Conservation (phyloP, 2,113 vertebrate species). For the Nyctibius bracteatus region DNA sequence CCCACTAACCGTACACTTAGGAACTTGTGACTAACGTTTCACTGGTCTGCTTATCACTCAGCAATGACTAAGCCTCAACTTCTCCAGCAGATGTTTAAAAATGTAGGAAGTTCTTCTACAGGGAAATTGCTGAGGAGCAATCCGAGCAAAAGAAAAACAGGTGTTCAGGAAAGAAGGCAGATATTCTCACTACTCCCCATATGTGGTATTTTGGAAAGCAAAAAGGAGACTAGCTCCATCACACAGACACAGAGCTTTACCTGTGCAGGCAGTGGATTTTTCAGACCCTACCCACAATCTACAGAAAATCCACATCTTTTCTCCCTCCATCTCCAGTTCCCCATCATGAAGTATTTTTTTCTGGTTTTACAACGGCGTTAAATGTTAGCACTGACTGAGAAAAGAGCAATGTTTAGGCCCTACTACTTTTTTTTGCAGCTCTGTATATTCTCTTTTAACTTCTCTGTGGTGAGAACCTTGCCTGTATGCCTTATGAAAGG, state of each 20-base stretch:
- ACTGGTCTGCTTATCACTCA: not conserved
- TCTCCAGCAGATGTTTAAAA: not conserved
- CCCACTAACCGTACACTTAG: not conserved
- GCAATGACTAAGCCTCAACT: not conserved
- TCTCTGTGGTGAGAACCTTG: not conserved
- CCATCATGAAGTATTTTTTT: not conserved
- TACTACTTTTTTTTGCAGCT: not conserved
- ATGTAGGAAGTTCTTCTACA: not conserved
- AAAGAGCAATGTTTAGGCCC: not conserved
- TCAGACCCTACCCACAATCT: not conserved
- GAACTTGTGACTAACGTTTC: not conserved
- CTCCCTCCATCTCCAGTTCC: not conserved
- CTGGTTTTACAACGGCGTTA: not conserved
- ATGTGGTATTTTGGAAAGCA: not conserved
- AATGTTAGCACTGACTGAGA: not conserved
- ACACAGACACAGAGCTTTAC: not conserved
- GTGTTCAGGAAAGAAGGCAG: not conserved
- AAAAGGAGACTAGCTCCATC: not conserved
- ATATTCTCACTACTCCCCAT: not conserved
- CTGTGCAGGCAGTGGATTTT: not conserved
- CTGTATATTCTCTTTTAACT: fast-evolving
- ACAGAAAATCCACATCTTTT: not conserved
- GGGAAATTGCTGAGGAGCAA: not conserved
- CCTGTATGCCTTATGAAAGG: fast-evolving
- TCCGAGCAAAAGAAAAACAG: not conserved